A percentile compares a stretch with the other conserved stretches of the same genome.
These are phyloP conservation scores for Eidolon helvum DNA, from an alignment of 2,113 vertebrate species.

Conservation along the genomic window DNA sequence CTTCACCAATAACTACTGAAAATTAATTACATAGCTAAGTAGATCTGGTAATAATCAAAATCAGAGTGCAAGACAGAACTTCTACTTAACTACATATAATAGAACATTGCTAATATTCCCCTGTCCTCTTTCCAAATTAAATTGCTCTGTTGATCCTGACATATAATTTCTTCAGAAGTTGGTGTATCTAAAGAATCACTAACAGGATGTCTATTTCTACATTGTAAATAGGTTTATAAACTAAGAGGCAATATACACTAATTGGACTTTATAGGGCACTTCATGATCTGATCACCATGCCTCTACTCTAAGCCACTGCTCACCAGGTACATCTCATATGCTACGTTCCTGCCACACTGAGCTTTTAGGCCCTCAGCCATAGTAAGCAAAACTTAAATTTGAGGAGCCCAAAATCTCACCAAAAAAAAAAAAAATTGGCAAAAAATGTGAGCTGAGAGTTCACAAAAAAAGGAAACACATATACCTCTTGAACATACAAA, in stretches of 20 bases:
- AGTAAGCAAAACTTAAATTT: background rate
- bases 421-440: background rate
- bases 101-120: background rate
- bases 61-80: background rate
- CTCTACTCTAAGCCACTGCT: background rate
- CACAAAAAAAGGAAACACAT: background rate
- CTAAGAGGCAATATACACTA: background rate
- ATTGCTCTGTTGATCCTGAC: background rate
- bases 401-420: background rate
- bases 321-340: background rate
- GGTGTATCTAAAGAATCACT: background rate
- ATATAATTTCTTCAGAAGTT: conserved; percentile 11
- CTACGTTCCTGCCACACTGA: background rate
- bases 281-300: background rate
- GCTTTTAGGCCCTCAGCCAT: background rate
- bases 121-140: background rate
- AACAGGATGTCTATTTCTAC: background rate
- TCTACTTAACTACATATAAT: background rate
- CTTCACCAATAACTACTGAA: background rate
- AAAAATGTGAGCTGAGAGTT: background rate
- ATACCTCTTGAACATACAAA: background rate
- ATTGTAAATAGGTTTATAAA: background rate
- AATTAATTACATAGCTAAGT: background rate
- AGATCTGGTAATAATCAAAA: background rate
- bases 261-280: background rate